These are phyloP conservation scores for Recurvirostra avosetta DNA, from an alignment of 2,113 vertebrate genomes.

Conservation along the genomic window DNA sequence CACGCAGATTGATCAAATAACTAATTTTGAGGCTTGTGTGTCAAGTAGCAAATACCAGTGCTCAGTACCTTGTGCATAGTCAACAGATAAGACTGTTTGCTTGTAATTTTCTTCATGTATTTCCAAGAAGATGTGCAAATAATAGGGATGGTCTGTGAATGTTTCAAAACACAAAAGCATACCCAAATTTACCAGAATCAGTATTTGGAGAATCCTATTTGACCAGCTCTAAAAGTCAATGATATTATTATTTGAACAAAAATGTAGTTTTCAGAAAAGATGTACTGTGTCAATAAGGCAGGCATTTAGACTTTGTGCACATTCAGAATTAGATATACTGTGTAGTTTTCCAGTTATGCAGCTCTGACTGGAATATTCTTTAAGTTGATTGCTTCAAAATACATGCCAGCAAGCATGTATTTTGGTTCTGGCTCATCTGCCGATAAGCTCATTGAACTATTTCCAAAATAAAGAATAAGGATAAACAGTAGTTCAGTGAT, in stretches of 20 bases:
- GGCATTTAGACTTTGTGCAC: neutral
- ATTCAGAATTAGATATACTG: neutral
- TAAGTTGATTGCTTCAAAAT: neutral
- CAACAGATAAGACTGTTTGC: neutral
- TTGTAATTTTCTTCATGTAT: neutral
- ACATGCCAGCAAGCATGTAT: neutral
- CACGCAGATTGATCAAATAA: neutral
- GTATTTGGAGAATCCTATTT: neutral
- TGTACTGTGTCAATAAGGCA: neutral
- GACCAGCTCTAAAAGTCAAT: neutral
- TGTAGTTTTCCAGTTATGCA: neutral
- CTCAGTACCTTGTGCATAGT: neutral
- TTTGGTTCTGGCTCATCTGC: slow-evolving; percentile 19
- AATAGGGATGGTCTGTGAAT: neutral
- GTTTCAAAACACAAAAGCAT: neutral
- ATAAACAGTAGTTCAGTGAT: neutral
- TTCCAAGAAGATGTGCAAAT: neutral
- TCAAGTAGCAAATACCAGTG: neutral
- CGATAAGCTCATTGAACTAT: neutral
- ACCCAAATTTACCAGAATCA: neutral
- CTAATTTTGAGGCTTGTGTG: neutral
- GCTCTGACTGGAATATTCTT: neutral
- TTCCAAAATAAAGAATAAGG: slow-evolving; percentile 11
- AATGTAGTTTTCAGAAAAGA: neutral
- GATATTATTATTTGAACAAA: neutral